Percentiles rank a stretch among this genome's conserved stretches.
phyloP scores from a whole-genome alignment of 2,797 vertebrate species.

The Gallinago nigripennis region DNA sequence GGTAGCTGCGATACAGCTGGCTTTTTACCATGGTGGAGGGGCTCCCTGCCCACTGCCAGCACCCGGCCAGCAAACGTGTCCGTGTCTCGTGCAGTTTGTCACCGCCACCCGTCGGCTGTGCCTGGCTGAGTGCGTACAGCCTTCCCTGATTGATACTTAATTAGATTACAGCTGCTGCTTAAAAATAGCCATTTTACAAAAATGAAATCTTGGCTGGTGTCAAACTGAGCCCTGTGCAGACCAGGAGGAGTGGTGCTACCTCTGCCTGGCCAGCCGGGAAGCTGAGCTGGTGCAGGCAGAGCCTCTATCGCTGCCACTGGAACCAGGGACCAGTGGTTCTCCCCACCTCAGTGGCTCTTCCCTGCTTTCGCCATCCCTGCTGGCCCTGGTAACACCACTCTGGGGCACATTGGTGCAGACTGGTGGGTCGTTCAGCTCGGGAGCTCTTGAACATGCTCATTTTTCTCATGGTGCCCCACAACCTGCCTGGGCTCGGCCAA shows the following conservation, averaged over 20 bases:
- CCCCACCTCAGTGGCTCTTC: not conserved
- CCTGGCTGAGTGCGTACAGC: not conserved
- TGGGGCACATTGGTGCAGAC: not conserved
- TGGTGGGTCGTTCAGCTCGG: rapidly evolving
- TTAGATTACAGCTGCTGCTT: constrained; percentile 48
- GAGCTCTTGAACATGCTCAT: rapidly evolving
- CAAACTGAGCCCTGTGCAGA: not conserved
- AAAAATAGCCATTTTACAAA: constrained; percentile 50
- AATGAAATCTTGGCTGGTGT: not conserved
- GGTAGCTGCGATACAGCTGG: not conserved
- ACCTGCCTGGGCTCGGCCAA: rapidly evolving
- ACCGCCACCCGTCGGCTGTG: not conserved
- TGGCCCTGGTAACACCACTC: not conserved
- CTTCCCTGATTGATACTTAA: constrained; percentile 47
- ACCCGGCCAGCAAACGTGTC: not conserved
- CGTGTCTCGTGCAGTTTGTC: not conserved
- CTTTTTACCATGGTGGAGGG: not conserved
- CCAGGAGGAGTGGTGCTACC: not conserved
- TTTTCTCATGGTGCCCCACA: not conserved
- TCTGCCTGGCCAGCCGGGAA: not conserved
- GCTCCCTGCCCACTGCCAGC: not conserved
- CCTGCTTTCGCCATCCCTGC: not conserved
- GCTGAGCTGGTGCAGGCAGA: not conserved
- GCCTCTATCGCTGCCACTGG: rapidly evolving
- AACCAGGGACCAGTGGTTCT: rapidly evolving